phyloP scores from a whole-genome alignment of 1,140 invertebrate species.

The Lineus longissimus region DNA sequence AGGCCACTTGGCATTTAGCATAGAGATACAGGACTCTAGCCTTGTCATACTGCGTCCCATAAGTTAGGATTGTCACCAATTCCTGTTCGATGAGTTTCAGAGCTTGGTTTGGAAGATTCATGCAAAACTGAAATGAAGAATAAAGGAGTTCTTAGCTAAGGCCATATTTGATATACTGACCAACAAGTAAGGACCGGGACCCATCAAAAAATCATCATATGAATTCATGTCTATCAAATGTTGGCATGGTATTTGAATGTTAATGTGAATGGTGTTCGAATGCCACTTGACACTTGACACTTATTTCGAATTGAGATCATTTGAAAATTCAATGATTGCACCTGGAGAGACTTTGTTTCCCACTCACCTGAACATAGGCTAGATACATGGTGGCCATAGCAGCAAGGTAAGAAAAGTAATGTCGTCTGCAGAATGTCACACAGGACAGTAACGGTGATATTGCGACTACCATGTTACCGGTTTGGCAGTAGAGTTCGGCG shows the following conservation, averaged over 20 bases:
- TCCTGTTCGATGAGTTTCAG: slow-evolving; percentile 66
- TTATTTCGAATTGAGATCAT: neutral
- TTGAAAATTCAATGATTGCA: neutral
- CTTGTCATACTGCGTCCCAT: slow-evolving; percentile 76
- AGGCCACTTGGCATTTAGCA: slow-evolving; percentile 58
- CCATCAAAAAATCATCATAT: neutral
- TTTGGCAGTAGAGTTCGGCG: slow-evolving; percentile 66
- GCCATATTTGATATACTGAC: neutral
- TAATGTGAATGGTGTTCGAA: too few relatives aligned
- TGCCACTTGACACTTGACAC: neutral
- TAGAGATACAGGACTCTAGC: slow-evolving; percentile 62
- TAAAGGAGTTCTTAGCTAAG: slow-evolving; percentile 9
- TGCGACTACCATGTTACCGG: slow-evolving; percentile 57
- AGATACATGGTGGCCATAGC: slow-evolving; percentile 74
- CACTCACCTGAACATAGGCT: slow-evolving; percentile 64
- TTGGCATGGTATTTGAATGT: too few relatives aligned
- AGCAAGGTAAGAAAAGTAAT: slow-evolving; percentile 71
- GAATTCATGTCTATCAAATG: too few relatives aligned
- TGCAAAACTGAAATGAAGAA: slow-evolving; percentile 59
- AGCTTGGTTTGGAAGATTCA: slow-evolving; percentile 71
- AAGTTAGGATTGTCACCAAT: slow-evolving; percentile 69
- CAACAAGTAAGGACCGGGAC: slow-evolving; percentile 6
- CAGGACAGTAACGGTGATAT: slow-evolving; percentile 67
- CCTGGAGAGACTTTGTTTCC: neutral
- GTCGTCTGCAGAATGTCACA: slow-evolving; percentile 65